phyloP scores from a whole-genome alignment of 2,888 invertebrate genomes.

The Ecliptopera silaceata region DNA sequence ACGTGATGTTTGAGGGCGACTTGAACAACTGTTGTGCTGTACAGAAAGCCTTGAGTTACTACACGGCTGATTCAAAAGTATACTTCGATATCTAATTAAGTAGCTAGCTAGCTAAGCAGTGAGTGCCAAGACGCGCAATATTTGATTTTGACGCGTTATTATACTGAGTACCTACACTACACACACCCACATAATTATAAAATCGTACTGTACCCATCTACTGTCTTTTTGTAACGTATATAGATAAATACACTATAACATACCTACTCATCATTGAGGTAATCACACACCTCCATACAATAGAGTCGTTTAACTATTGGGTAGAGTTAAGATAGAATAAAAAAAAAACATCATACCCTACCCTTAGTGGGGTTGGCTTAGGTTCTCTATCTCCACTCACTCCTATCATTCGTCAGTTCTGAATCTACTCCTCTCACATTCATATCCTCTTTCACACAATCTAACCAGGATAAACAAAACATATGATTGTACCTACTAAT shows the following conservation, averaged over 20 bases:
- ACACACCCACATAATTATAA: constrained; percentile 25
- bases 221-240: background rate
- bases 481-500: too few species aligned
- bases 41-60: constrained; percentile 61
- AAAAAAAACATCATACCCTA: too few species aligned
- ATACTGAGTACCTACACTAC: background rate
- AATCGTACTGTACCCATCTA: background rate
- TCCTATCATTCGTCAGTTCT: too few species aligned
- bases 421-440: too few species aligned
- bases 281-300: too few species aligned
- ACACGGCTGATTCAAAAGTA: constrained; percentile 38
- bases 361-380: too few species aligned
- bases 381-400: too few species aligned
- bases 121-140: background rate
- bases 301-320: too few species aligned
- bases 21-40: constrained; percentile 52
- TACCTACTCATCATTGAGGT: background rate
- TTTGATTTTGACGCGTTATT: constrained; percentile 25
- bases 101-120: background rate
- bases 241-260: background rate
- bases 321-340: too few species aligned
- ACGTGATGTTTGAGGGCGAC: constrained; percentile 63
- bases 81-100: background rate
- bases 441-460: too few species aligned
- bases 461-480: too few species aligned